Conservation (phyloP, 2,113 vertebrate genomes). For the Elgaria multicarinata region DNA sequence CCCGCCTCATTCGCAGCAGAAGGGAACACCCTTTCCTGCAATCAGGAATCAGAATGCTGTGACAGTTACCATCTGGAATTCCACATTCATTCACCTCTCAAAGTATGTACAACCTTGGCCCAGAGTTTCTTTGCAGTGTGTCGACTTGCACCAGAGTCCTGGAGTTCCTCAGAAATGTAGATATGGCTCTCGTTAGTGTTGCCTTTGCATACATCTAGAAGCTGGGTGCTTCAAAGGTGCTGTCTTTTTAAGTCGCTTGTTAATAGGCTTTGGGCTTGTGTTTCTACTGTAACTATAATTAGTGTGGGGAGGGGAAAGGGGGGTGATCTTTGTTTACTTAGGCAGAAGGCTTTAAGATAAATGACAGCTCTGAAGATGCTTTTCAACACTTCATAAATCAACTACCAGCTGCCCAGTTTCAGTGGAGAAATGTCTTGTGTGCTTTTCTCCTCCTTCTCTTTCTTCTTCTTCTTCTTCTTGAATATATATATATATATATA, state of each 20-base stretch:
- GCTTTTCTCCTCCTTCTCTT: constrained; percentile 27
- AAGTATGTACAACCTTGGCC: neutral
- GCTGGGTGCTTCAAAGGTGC: neutral
- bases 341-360: constrained; percentile 82
- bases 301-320: constrained; percentile 38
- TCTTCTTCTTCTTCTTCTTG: constrained; percentile 5
- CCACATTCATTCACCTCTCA: neutral
- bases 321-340: constrained; percentile 82
- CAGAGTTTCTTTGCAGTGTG: neutral
- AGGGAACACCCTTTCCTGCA: neutral
- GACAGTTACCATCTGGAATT: neutral
- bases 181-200: neutral
- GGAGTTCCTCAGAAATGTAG: neutral
- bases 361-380: constrained; percentile 83
- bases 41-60: neutral
- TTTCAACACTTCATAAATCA: constrained; percentile 88
- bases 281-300: constrained; percentile 78
- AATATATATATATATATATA: neutral
- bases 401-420: constrained; percentile 70
- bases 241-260: constrained; percentile 33
- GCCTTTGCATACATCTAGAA: constrained; percentile 63
- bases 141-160: neutral
- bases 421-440: constrained; percentile 67
- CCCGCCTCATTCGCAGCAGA: neutral
- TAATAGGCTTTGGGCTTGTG: constrained; percentile 58